Evolutionary conservation across 2,797 vertebrate species (phyloP).

Genomic region (Lagocephalus sceleratus): DNA sequence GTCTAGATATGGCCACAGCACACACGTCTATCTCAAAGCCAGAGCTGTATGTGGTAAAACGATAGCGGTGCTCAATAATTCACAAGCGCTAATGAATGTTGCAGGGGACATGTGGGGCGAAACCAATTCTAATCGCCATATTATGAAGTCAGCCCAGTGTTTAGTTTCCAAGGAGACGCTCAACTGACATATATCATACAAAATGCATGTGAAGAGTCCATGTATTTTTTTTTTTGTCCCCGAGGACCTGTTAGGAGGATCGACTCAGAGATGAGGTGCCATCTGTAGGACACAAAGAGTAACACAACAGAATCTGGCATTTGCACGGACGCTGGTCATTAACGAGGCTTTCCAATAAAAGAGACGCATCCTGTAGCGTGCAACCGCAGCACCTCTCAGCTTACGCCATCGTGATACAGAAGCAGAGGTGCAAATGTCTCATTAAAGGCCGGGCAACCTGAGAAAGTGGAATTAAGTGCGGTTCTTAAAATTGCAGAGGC

Average conservation of each 20-base stretch:
- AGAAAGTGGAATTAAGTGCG: conserved; percentile 75
- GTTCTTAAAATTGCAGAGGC: conserved; percentile 65
- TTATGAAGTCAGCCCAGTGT: conserved; percentile 83
- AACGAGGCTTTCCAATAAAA: background rate
- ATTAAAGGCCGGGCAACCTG: conserved; percentile 69
- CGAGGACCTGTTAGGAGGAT: conserved; percentile 42
- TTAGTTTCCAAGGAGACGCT: conserved; percentile 78
- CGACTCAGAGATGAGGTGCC: conserved; percentile 45
- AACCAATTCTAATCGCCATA: conserved; percentile 86
- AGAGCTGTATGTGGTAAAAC: conserved; percentile 80
- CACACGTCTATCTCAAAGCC: conserved; percentile 73
- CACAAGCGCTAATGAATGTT: conserved; percentile 87
- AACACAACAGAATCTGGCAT: conserved; percentile 25
- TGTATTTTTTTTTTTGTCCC: conserved; percentile 46
- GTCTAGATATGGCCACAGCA: conserved; percentile 76
- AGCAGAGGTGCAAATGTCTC: conserved; percentile 70
- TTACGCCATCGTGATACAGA: conserved; percentile 54
- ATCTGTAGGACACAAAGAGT: conserved; percentile 48
- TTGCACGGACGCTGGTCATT: background rate
- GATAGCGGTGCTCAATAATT: conserved; percentile 90
- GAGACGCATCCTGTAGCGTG: too few species aligned
- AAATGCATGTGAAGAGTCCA: conserved; percentile 73
- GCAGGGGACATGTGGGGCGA: conserved; percentile 84
- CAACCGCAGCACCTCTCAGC: background rate
- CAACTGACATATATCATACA: conserved; percentile 81